These are phyloP conservation scores for Eristalis pertinax DNA, from an alignment of 2,888 invertebrate species.

Conservation along the genomic window DNA sequence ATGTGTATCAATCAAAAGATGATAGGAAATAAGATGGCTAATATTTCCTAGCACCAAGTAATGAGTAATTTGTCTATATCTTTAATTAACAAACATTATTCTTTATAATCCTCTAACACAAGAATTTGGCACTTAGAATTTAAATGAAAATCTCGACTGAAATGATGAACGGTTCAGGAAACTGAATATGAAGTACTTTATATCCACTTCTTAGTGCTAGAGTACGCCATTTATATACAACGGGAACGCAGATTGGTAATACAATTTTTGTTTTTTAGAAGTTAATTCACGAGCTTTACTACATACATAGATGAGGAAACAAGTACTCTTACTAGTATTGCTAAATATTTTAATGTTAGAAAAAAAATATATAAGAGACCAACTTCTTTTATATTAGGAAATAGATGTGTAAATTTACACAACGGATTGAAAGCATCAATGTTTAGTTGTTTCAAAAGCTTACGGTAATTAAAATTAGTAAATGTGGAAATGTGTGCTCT, in stretches of 20 bases:
- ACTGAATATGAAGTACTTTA: constrained; percentile 35
- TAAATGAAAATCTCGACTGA: constrained; percentile 31
- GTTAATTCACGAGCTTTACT: background rate
- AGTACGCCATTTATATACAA: constrained; percentile 25
- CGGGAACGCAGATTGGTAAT: constrained; percentile 76
- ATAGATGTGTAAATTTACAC: too few relatives aligned
- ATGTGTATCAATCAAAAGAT: constrained; percentile 3
- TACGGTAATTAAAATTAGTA: background rate
- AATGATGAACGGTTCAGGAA: constrained; percentile 41
- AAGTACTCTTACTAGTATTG: background rate
- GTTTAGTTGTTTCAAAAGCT: background rate
- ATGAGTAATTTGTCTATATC: constrained; percentile 37
- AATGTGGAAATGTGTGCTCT: background rate
- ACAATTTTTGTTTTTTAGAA: constrained; percentile 74
- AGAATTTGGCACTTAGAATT: constrained; percentile 10
- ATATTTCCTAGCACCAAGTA: constrained; percentile 20
- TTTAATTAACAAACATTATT: constrained; percentile 48
- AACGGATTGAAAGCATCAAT: too few relatives aligned
- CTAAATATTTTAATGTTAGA: too few relatives aligned
- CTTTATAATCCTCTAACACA: constrained; percentile 37
- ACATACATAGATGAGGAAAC: background rate
- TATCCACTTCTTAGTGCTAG: constrained; percentile 39
- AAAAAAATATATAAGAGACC: too few relatives aligned
- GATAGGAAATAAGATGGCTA: background rate
- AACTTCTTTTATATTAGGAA: too few relatives aligned